These are phyloP conservation scores for Oreotrochilus melanogaster DNA, from an alignment of 2,113 vertebrate species.

Conservation along the genomic window DNA sequence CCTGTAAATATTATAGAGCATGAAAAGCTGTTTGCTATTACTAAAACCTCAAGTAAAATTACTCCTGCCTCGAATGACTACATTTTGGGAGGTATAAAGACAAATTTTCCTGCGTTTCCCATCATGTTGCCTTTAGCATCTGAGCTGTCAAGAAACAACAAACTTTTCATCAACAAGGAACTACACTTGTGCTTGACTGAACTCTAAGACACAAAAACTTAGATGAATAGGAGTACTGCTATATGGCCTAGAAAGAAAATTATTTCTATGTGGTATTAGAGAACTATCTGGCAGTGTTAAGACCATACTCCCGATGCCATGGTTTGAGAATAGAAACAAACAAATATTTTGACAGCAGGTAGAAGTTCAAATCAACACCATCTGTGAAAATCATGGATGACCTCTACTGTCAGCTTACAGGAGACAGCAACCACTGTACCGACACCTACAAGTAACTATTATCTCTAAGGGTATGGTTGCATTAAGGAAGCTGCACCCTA, in stretches of 20 bases:
- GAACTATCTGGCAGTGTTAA: neutral
- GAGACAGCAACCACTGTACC: neutral
- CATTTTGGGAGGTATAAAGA: neutral
- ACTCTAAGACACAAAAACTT: neutral
- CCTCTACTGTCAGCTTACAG: neutral
- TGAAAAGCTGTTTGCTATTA: neutral
- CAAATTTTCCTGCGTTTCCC: neutral
- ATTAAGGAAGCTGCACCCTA: neutral
- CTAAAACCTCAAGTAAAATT: neutral
- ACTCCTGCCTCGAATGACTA: neutral
- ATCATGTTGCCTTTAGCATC: neutral
- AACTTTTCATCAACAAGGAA: neutral
- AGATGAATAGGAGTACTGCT: neutral
- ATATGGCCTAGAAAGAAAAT: neutral
- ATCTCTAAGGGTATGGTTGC: neutral
- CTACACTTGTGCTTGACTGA: neutral
- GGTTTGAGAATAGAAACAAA: neutral
- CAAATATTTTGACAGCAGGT: neutral
- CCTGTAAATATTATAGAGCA: neutral
- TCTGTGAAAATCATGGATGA: neutral
- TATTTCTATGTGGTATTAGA: too few species aligned
- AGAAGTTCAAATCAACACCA: neutral
- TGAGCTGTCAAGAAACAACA: neutral
- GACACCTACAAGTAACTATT: neutral
- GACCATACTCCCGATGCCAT: neutral